A percentile compares a stretch with the other conserved stretches of the same genome.
phyloP scores from a whole-genome alignment of 2,113 vertebrate species.

The Bagarius yarrelli region DNA sequence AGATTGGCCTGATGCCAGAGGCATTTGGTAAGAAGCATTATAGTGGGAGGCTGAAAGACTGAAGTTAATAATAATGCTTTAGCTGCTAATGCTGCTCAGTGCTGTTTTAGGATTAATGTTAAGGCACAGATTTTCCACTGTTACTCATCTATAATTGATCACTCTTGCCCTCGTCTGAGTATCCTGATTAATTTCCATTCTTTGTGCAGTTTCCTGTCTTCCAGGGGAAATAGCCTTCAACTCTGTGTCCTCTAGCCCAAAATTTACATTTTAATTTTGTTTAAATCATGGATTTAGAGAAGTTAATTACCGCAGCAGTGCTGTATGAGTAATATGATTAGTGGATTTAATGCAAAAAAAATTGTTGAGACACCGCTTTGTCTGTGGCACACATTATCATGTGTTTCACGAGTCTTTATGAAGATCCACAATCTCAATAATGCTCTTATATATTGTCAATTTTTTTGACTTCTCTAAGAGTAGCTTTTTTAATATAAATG shows the following conservation, averaged over 20 bases:
- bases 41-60: neutral
- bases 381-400: neutral
- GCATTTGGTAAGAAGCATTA: slow-evolving; percentile 69
- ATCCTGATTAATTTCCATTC: slow-evolving; percentile 58
- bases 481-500: neutral
- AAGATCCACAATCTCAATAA: neutral
- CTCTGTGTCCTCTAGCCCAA: slow-evolving; percentile 3
- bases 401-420: neutral
- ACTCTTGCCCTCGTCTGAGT: slow-evolving; percentile 33
- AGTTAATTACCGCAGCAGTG: neutral
- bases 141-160: slow-evolving; percentile 56
- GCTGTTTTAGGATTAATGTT: slow-evolving; percentile 28
- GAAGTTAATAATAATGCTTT: slow-evolving; percentile 31
- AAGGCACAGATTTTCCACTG: slow-evolving; percentile 14
- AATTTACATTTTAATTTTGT: neutral
- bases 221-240: neutral
- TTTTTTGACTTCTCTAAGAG: neutral
- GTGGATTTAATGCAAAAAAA: neutral
- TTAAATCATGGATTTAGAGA: neutral
- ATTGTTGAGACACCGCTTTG: neutral
- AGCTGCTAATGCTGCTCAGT: slow-evolving; percentile 38
- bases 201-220: slow-evolving; percentile 8
- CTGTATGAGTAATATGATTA: neutral
- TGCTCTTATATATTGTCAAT: neutral
- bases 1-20: slow-evolving; percentile 75